phyloP scores from a whole-genome alignment of 2,888 invertebrate species.

The Psylliodes chrysocephalus region DNA sequence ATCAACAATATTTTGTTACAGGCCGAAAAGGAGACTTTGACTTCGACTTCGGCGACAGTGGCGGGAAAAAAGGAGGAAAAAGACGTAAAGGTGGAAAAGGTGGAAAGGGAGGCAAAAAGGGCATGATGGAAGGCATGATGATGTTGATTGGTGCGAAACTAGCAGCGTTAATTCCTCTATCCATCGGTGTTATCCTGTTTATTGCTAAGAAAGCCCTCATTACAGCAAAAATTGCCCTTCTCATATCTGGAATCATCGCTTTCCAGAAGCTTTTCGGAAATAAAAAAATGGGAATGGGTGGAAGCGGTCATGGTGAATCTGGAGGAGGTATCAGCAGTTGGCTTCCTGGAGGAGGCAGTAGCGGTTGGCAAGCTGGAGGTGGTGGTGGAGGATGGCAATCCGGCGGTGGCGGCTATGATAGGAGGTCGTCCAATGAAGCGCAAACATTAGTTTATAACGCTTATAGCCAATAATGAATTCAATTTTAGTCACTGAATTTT shows the following conservation, averaged over 20 bases:
- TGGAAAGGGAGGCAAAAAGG: constrained; percentile 77
- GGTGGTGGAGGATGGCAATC: constrained; percentile 68
- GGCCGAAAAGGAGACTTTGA: constrained; percentile 43
- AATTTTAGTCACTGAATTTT: too few relatives aligned
- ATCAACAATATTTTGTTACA: constrained; percentile 34
- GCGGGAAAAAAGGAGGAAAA: constrained; percentile 6
- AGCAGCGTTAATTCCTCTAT: constrained; percentile 82
- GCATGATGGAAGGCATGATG: constrained; percentile 93
- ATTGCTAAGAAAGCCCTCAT: constrained; percentile 88
- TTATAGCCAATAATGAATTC: constrained; percentile 65
- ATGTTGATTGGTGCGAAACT: constrained; percentile 88
- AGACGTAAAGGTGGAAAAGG: too few relatives aligned
- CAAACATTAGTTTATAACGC: constrained; percentile 79
- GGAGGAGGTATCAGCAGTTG: constrained; percentile 67
- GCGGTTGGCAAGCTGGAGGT: constrained; percentile 64
- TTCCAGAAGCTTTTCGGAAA: constrained; percentile 82
- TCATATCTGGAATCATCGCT: constrained; percentile 83
- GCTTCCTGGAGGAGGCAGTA: constrained; percentile 65
- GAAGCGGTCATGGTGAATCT: constrained; percentile 60
- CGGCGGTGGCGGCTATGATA: constrained; percentile 73
- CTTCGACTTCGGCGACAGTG: too few relatives aligned
- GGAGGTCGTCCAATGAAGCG: constrained; percentile 71
- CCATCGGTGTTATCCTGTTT: constrained; percentile 82
- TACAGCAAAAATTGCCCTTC: constrained; percentile 80
- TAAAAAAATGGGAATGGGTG: constrained; percentile 70